Base-by-base conservation (phyloP, 2,888 invertebrate genomes). In the Drosophila robusta region DNA sequence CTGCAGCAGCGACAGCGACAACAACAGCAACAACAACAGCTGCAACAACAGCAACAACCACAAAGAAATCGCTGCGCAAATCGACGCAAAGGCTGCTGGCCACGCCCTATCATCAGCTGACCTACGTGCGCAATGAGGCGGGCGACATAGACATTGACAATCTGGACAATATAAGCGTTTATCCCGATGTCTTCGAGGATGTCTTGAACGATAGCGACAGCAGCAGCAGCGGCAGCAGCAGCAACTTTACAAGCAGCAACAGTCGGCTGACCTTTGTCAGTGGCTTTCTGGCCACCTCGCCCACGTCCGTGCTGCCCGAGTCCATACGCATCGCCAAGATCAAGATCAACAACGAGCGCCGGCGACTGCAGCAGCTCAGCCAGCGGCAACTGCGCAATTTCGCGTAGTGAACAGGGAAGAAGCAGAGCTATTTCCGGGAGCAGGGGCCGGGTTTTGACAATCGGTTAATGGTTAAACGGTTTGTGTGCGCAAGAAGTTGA, bases 71-170 rank as follows among this genome's bases (percentile, higher is more conserved):
- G 12, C 52, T 89, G 6, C 75, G 90, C 26, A 90, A 89, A 68
- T 90, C 88, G 14, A 90, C 90, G 36, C 88, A 89, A 52, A 83
- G 71, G 60, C 65, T 90, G 60, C 62, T 85, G 56, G 91, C 91
- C 52, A 90, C 90, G 5, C 91, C 91, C 14, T 90, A 84, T 57
- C 90, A 89, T 67, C 87, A 89, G 46, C 60, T 90, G 54, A 90
- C 89, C 42, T 90, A 90, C 62, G 88, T 90, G 26, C 87, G 90
- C 22, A 90, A 91, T 49, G 80, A 83, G 57, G 90, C 86, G 29
- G 90, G 91, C 16, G 90, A 91, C 45, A 90, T 90, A 45, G 89
- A 90, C 52, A 90, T 90, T 49, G 90, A 90, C 67, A 90, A 87
- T 62, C 81, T 90, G 70, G 90, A 91, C 77, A 91, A 90, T 61